Conservation (phyloP, 1,140 invertebrate species). For the Leptopilina boulardi region DNA sequence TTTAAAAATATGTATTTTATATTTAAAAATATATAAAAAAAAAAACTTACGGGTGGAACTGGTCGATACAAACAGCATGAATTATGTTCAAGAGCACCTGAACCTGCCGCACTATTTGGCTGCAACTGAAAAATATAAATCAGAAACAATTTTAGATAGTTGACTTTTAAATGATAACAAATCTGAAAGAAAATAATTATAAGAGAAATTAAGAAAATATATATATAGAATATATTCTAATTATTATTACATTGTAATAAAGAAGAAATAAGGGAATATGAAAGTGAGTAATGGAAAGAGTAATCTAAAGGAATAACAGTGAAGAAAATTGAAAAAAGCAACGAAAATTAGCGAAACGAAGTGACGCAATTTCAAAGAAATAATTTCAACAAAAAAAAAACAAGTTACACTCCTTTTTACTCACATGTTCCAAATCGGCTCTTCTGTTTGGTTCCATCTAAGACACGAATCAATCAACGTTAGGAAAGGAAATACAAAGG, state of each 20-base stretch:
- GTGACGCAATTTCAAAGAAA: not conserved
- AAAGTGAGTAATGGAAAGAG: too few relatives aligned
- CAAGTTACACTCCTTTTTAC: slow-evolving; percentile 70
- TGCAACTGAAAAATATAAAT: slow-evolving; percentile 81
- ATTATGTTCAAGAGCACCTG: slow-evolving; percentile 97
- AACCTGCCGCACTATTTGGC: slow-evolving; percentile 94
- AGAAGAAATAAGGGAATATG: too few relatives aligned
- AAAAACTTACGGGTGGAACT: slow-evolving; percentile 77
- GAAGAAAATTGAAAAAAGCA: too few relatives aligned
- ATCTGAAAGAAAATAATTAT: not conserved
- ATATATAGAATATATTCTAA: too few relatives aligned
- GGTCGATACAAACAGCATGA: slow-evolving; percentile 91
- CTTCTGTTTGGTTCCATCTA: slow-evolving; percentile 87
- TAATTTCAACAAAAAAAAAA: not conserved
- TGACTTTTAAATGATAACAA: slow-evolving; percentile 37
- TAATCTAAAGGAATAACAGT: too few relatives aligned
- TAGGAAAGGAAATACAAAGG: slow-evolving; percentile 21
- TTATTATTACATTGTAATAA: too few relatives aligned
- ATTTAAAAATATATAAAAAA: slow-evolving; percentile 5
- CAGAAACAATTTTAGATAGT: slow-evolving; percentile 2
- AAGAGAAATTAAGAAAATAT: not conserved
- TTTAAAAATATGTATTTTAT: too few relatives aligned
- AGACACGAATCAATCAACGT: slow-evolving; percentile 62
- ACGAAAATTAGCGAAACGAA: not conserved
- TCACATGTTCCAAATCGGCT: slow-evolving; percentile 85